Evolutionary conservation across 2,113 vertebrate species (phyloP).

Genomic region (Capreolus pygargus): DNA sequence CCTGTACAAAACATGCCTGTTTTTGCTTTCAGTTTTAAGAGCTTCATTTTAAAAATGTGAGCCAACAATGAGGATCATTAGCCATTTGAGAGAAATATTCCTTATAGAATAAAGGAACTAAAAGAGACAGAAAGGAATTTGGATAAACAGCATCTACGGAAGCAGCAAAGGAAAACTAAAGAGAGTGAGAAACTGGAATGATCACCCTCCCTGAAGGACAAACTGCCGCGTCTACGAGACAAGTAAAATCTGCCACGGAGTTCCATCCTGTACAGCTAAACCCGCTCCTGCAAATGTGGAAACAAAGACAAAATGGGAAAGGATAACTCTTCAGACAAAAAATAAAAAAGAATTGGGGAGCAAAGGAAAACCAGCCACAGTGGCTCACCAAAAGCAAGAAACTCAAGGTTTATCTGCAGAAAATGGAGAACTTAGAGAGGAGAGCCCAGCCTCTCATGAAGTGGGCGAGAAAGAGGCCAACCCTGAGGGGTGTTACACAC

Average conservation of each 20-base stretch:
- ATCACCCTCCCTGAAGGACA: background rate
- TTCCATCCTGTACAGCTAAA: slow-evolving; percentile 79
- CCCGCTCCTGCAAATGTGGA: background rate
- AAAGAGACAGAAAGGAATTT: background rate
- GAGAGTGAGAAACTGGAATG: background rate
- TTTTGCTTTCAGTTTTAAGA: background rate
- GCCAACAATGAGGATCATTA: background rate
- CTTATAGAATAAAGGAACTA: background rate
- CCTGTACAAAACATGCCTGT: background rate
- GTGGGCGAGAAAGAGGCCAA: background rate
- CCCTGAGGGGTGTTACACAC: background rate
- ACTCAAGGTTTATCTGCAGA: background rate
- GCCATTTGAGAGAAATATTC: background rate
- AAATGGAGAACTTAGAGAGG: background rate
- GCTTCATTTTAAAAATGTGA: background rate
- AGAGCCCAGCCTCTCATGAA: background rate
- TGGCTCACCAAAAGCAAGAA: background rate
- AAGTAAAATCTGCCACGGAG: slow-evolving; percentile 77
- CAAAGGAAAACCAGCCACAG: background rate
- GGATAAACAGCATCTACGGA: background rate
- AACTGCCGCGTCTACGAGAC: background rate
- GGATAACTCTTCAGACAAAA: background rate
- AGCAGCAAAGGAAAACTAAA: background rate
- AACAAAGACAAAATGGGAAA: background rate
- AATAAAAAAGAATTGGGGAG: background rate